These are phyloP conservation scores for Ferdinandea cuprea DNA, from an alignment of 2,888 invertebrate genomes.

Conservation along the genomic window DNA sequence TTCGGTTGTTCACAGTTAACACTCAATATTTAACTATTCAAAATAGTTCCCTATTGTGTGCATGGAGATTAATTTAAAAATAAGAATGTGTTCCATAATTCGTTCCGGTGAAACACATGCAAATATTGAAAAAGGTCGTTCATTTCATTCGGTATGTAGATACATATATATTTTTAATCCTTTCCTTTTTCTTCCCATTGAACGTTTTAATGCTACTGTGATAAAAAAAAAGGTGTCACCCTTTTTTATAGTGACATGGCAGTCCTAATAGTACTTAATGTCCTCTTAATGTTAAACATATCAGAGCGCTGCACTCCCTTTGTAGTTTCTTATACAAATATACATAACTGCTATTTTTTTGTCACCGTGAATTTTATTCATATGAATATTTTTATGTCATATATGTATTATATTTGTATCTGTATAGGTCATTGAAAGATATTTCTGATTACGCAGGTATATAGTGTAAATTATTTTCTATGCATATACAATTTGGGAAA, in stretches of 20 bases:
- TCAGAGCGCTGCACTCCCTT: constrained; percentile 17
- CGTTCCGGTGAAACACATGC: constrained; percentile 66
- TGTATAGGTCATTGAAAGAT: not conserved
- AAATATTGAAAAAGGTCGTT: constrained; percentile 69
- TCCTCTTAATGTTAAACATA: constrained; percentile 60
- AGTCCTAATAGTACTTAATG: constrained; percentile 68
- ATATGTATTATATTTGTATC: no score
- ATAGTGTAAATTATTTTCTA: no score
- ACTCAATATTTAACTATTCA: constrained; percentile 47
- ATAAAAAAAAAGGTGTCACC: constrained; percentile 39
- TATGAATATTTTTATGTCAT: constrained; percentile 17
- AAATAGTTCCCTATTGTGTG: constrained; percentile 28
- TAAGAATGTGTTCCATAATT: constrained; percentile 65
- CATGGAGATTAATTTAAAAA: constrained; percentile 58
- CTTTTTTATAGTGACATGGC: constrained; percentile 63
- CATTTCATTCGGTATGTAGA: not conserved
- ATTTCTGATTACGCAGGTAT: not conserved
- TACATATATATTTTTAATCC: constrained; percentile 44
- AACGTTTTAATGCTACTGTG: constrained; percentile 55
- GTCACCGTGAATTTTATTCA: constrained; percentile 52
- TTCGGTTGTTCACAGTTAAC: constrained; percentile 64
- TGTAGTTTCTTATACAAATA: constrained; percentile 54
- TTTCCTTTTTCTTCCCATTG: constrained; percentile 51
- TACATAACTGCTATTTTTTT: constrained; percentile 67
- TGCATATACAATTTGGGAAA: not conserved